A percentile compares a stretch with the other conserved stretches of the same genome.
Evolutionary conservation across 2,888 invertebrate genomes (phyloP).

Genomic region (Himalopsyche tibetana): DNA sequence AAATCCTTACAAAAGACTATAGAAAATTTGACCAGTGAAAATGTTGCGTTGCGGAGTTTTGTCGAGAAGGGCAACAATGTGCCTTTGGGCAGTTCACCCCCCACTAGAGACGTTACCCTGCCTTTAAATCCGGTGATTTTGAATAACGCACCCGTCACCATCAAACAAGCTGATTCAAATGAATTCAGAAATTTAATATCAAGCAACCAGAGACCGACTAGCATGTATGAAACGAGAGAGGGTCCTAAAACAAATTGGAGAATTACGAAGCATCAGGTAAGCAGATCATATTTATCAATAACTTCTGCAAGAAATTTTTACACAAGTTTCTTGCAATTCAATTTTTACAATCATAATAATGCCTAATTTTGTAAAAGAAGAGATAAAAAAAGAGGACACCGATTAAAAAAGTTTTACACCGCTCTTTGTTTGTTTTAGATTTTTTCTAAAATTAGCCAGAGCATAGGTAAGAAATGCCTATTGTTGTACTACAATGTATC

Average conservation of each 20-base stretch:
- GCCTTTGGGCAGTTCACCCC: conserved; percentile 70
- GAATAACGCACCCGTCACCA: conserved; percentile 47
- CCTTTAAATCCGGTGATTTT: conserved; percentile 11
- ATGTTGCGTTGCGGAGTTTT: conserved; percentile 83
- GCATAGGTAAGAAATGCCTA: too few species aligned
- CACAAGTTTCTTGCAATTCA: too few species aligned
- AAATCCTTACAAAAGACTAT: conserved; percentile 81
- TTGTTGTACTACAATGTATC: too few species aligned
- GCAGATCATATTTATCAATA: too few species aligned
- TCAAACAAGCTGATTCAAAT: conserved; percentile 71
- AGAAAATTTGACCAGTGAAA: conserved; percentile 87
- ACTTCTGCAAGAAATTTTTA: too few species aligned
- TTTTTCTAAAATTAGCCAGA: too few species aligned
- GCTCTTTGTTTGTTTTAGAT: too few species aligned
- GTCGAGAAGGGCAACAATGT: conserved; percentile 73
- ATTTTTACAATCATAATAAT: too few species aligned
- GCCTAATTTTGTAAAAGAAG: too few species aligned
- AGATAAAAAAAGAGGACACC: too few species aligned
- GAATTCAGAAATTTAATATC: conserved; percentile 72
- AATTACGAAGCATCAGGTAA: conserved; percentile 79
- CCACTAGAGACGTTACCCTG: conserved; percentile 67
- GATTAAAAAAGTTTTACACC: too few species aligned
- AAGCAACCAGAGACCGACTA: conserved; percentile 84
- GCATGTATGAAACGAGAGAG: conserved; percentile 92
- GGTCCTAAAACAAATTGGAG: conserved; percentile 80